Percentiles rank a stretch among this genome's conserved stretches.
phyloP scores from a whole-genome alignment of 1,140 invertebrate genomes.

The Laupala kohalensis region DNA sequence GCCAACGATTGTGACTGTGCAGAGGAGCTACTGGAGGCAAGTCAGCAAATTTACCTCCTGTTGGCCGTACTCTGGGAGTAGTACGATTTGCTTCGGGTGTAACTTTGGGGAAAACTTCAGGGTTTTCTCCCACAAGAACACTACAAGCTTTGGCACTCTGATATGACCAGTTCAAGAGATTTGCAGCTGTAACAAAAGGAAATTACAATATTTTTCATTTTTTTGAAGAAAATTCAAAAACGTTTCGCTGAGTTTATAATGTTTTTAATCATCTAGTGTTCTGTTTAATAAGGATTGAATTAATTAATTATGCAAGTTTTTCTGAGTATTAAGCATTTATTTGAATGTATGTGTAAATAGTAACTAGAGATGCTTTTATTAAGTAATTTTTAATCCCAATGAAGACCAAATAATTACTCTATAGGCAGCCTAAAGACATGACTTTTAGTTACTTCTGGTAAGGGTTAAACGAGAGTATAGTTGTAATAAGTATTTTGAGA shows the following conservation, averaged over 20 bases:
- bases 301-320: too few relatives aligned
- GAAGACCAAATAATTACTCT: too few relatives aligned
- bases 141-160: conserved; percentile 64
- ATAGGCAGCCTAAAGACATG: too few relatives aligned
- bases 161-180: conserved; percentile 67
- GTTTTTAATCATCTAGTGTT: too few relatives aligned
- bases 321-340: neutral
- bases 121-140: conserved; percentile 62
- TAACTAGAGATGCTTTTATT: too few relatives aligned
- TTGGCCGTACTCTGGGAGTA: conserved; percentile 38
- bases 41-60: conserved; percentile 43
- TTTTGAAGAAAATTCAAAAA: neutral
- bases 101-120: conserved; percentile 28
- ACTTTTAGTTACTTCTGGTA: too few relatives aligned
- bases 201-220: neutral
- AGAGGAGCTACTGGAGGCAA: conserved; percentile 20
- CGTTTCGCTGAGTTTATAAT: too few relatives aligned
- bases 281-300: too few relatives aligned
- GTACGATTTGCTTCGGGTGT: conserved; percentile 18
- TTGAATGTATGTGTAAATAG: neutral
- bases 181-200: conserved; percentile 47
- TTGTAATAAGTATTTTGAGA: too few relatives aligned
- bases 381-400: too few relatives aligned
- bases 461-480: too few relatives aligned
- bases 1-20: conserved; percentile 38